A percentile compares a stretch with the other conserved stretches of the same genome.
Conservation (phyloP, 2,113 vertebrate species). For the Rhinolophus sinicus region DNA sequence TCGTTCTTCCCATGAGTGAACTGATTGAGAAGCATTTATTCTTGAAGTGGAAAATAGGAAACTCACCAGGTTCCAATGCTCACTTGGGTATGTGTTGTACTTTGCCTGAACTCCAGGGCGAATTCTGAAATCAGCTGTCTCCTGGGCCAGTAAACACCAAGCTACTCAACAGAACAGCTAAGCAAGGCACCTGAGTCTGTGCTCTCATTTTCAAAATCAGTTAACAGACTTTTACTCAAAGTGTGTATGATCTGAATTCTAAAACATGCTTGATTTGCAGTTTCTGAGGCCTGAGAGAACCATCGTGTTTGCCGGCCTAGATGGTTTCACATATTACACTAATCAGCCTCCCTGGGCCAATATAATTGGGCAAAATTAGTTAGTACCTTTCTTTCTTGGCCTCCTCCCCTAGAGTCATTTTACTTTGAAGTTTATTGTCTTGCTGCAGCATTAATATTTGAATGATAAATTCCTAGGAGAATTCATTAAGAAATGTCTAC, state of each 20-base stretch:
- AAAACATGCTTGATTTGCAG: conserved; percentile 46
- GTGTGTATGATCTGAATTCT: conserved; percentile 34
- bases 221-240: not conserved
- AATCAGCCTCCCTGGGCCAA: conserved; percentile 64
- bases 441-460: conserved; percentile 39
- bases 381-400: conserved; percentile 72
- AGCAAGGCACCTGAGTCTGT: not conserved
- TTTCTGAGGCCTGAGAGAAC: conserved; percentile 50
- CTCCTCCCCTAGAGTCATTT: conserved; percentile 56
- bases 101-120: not conserved
- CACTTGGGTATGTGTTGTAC: not conserved
- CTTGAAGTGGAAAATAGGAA: not conserved
- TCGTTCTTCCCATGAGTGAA: not conserved
- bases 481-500: conserved; percentile 62
- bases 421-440: conserved; percentile 66
- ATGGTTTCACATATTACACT: conserved; percentile 53
- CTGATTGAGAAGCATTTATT: not conserved
- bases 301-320: conserved; percentile 29
- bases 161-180: not conserved
- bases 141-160: not conserved
- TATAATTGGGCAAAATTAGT: conserved; percentile 75
- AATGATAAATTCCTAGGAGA: conserved; percentile 37
- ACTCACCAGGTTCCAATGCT: not conserved
- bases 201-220: not conserved
- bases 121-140: not conserved